These are phyloP conservation scores for Psophia crepitans DNA, from an alignment of 2,113 vertebrate species.

Conservation along the genomic window DNA sequence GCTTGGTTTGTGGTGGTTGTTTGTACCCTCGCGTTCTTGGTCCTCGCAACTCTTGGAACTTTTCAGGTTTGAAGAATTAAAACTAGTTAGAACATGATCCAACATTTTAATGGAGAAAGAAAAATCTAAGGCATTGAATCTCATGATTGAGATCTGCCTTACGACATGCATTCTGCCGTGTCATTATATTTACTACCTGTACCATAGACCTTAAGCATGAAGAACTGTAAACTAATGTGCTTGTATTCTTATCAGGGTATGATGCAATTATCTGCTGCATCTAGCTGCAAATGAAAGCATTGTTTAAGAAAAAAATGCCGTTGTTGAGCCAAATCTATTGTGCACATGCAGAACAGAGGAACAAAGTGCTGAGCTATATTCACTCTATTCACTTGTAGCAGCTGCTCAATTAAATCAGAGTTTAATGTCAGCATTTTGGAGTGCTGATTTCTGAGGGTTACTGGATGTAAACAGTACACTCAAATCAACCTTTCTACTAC, in stretches of 20 bases:
- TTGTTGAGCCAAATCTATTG: slow-evolving; percentile 31
- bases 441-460: slow-evolving; percentile 44
- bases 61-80: neutral
- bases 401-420: slow-evolving; percentile 57
- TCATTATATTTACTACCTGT: neutral
- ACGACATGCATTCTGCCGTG: fast-evolving
- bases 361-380: slow-evolving; percentile 45
- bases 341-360: neutral
- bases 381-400: slow-evolving; percentile 40
- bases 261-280: neutral
- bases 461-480: slow-evolving; percentile 20
- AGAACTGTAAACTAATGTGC: neutral
- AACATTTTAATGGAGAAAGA: neutral
- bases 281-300: slow-evolving; percentile 7
- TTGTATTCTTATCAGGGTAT: neutral
- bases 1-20: neutral
- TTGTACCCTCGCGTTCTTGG: neutral
- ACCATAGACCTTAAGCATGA: neutral
- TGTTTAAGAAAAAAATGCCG: slow-evolving; percentile 46
- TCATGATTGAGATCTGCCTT: neutral
- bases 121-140: neutral
- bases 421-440: slow-evolving; percentile 39
- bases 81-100: neutral
- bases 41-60: neutral
- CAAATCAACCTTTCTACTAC: slow-evolving; percentile 33